Conservation (phyloP, 2,888 invertebrate species). For the Pristionchus japonicus region DNA sequence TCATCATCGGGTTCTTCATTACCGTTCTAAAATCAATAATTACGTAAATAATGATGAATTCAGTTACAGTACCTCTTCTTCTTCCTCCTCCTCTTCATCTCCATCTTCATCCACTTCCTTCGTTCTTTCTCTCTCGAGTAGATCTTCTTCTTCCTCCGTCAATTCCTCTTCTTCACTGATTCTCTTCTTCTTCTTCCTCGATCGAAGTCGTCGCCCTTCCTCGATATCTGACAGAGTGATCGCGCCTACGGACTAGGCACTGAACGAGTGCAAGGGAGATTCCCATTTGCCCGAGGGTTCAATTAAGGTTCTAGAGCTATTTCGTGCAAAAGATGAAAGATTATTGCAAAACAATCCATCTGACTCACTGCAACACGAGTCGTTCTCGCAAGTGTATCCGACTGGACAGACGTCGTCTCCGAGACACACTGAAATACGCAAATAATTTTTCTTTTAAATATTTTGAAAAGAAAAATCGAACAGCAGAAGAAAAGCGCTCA, state of each 20-base stretch:
- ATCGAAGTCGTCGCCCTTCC: neutral
- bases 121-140: neutral
- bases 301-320: too few relatives aligned
- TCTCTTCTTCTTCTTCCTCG: constrained; percentile 1
- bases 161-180: constrained; percentile 18
- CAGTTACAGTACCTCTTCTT: neutral
- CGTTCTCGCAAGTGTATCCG: constrained; percentile 62
- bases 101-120: constrained; percentile 15
- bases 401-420: constrained; percentile 55
- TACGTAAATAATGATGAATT: neutral
- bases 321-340: too few relatives aligned
- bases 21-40: neutral
- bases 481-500: too few relatives aligned
- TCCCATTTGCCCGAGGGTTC: neutral
- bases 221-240: constrained; percentile 28
- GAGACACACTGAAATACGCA: constrained; percentile 44
- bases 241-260: constrained; percentile 19
- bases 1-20: neutral
- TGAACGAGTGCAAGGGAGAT: neutral
- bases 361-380: constrained; percentile 64
- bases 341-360: neutral
- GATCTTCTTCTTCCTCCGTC: constrained; percentile 13
- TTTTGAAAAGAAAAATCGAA: too few relatives aligned
- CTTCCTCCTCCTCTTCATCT: neutral
- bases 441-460: too few relatives aligned